phyloP scores from a whole-genome alignment of 30 jellyfish, hydroid and myxozoan species.

The Cassiopea andromeda region DNA sequence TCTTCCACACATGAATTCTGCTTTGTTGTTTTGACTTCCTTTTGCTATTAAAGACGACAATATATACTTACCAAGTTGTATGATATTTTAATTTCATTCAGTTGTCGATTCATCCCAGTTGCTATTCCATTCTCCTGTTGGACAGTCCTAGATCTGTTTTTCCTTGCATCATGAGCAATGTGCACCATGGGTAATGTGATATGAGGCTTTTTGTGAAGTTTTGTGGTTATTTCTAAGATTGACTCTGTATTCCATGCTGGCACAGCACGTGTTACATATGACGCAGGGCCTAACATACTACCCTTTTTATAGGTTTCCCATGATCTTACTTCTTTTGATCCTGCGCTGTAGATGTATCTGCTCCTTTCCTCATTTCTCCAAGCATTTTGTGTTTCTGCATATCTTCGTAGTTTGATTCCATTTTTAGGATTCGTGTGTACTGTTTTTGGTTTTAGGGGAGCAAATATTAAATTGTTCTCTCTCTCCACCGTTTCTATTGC shows the following conservation, averaged over 20 bases:
- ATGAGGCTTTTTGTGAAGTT: not conserved
- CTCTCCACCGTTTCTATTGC: constrained; percentile 31
- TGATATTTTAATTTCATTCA: not conserved
- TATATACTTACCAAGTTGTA: not conserved
- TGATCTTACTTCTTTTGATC: not conserved
- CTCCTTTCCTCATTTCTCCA: not conserved
- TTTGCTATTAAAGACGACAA: not conserved
- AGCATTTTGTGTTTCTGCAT: constrained; percentile 1
- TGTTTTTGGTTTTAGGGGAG: not conserved
- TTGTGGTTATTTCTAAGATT: constrained; percentile 38
- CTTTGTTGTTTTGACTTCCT: too few relatives aligned
- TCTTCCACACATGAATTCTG: too few relatives aligned
- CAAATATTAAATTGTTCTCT: constrained; percentile 15
- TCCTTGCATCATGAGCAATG: not conserved
- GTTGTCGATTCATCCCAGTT: not conserved
- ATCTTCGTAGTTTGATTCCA: not conserved
- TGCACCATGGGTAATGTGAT: not conserved
- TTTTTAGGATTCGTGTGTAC: not conserved
- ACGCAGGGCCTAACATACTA: not conserved
- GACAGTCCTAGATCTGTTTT: not conserved
- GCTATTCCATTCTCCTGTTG: not conserved
- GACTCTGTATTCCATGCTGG: constrained; percentile 55
- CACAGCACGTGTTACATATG: not conserved
- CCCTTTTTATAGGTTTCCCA: not conserved
- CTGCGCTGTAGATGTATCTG: not conserved